These are phyloP conservation scores for Tachysurus vachellii DNA, from an alignment of 2,113 vertebrate genomes.

Conservation along the genomic window DNA sequence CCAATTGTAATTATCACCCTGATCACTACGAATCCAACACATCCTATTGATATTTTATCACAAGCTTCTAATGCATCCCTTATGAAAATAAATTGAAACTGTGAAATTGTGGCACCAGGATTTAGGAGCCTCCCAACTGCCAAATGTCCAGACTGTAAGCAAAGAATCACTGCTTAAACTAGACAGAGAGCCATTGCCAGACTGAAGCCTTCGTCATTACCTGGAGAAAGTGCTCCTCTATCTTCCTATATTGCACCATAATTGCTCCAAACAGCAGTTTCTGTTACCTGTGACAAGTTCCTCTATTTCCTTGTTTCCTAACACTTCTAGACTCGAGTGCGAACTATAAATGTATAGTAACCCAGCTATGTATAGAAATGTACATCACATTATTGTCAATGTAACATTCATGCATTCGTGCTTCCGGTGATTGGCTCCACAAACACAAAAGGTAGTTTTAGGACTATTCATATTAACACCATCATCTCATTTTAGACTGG, in stretches of 20 bases:
- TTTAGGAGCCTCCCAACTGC: not conserved
- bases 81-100: not conserved
- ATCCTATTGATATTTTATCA: not conserved
- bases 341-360: not conserved
- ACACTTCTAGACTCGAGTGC: not conserved
- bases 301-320: not conserved
- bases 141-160: not conserved
- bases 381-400: not conserved
- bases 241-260: not conserved
- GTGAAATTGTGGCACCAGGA: not conserved
- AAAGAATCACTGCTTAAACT: not conserved
- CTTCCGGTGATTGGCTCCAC: not conserved
- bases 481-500: not conserved
- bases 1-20: not conserved
- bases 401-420: not conserved
- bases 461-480: not conserved
- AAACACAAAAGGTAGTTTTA: not conserved
- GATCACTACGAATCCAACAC: not conserved
- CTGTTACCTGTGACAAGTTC: not conserved
- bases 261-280: slow-evolving; percentile 11
- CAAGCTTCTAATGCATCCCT: not conserved
- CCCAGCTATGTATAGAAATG: not conserved
- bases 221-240: not conserved
- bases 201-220: not conserved
- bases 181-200: not conserved